phyloP scores from a whole-genome alignment of 2,888 invertebrate genomes.

The Drosophila mayaguana region DNA sequence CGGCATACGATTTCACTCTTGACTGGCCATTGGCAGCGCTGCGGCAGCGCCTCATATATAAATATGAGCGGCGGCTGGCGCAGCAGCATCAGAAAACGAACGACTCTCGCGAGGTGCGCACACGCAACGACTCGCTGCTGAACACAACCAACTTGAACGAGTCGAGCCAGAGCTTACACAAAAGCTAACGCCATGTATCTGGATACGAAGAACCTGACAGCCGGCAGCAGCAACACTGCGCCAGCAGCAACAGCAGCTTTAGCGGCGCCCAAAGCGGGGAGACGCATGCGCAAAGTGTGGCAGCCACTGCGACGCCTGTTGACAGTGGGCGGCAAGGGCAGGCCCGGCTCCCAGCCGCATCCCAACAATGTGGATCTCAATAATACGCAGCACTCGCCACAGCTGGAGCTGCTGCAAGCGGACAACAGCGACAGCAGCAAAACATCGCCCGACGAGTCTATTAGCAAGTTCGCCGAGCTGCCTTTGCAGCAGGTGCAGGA shows the following conservation, averaged over 20 bases:
- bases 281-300: slow-evolving; percentile 80
- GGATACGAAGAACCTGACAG: slow-evolving; percentile 82
- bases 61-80: slow-evolving; percentile 82
- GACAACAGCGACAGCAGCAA: slow-evolving; percentile 54
- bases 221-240: slow-evolving; percentile 29
- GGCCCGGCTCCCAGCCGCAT: slow-evolving; percentile 52
- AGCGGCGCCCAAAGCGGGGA: slow-evolving; percentile 46
- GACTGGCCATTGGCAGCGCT: slow-evolving; percentile 75
- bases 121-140: slow-evolving; percentile 68
- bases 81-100: slow-evolving; percentile 84
- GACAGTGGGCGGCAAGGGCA: slow-evolving; percentile 71
- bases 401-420: slow-evolving; percentile 20
- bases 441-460: slow-evolving; percentile 57
- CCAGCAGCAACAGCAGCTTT: slow-evolving; percentile 36
- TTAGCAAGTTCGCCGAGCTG: slow-evolving; percentile 51
- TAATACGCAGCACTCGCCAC: slow-evolving; percentile 59
- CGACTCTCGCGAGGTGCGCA: slow-evolving; percentile 82
- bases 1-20: slow-evolving; percentile 81
- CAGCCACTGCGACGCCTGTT: slow-evolving; percentile 80
- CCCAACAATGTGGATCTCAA: slow-evolving; percentile 75
- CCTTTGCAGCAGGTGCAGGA: slow-evolving; percentile 41
- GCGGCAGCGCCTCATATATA: slow-evolving; percentile 80
- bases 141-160: slow-evolving; percentile 37
- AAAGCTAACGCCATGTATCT: slow-evolving; percentile 76
- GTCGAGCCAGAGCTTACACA: slow-evolving; percentile 23